Evolutionary conservation across 92 coral and sea anemone genomes (phyloP).

Genomic region (Paramuricea clavata): DNA sequence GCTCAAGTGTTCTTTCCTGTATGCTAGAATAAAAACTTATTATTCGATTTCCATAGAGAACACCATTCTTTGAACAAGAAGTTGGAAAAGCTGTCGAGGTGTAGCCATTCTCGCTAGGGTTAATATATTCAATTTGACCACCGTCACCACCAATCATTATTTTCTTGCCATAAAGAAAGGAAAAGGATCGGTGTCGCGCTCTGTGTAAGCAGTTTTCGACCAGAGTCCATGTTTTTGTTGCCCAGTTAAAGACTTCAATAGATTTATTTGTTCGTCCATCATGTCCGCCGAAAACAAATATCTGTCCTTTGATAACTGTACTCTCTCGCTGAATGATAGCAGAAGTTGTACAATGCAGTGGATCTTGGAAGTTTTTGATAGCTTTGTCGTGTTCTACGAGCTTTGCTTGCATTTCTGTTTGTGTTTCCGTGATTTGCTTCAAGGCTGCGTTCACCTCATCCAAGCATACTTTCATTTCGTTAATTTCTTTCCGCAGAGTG

Average conservation of each 20-base stretch:
- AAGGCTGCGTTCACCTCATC: neutral
- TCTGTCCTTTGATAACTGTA: neutral
- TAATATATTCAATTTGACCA: slow-evolving; percentile 12
- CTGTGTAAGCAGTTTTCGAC: neutral
- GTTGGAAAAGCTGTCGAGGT: neutral
- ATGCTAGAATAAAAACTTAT: neutral
- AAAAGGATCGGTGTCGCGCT: neutral
- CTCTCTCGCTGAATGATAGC: too few species aligned
- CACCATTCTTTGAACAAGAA: neutral
- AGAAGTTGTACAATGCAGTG: too few species aligned
- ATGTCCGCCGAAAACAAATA: neutral
- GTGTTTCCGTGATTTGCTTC: neutral
- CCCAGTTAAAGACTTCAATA: slow-evolving; percentile 12
- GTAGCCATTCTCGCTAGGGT: neutral
- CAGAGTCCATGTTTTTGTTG: slow-evolving; percentile 15
- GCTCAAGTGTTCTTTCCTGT: neutral
- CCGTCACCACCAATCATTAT: slow-evolving; percentile 18
- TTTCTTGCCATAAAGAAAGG: slow-evolving; percentile 5
- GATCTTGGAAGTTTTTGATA: too few species aligned
- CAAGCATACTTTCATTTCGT: slow-evolving; percentile 1
- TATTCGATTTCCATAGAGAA: neutral
- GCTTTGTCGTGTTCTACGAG: neutral
- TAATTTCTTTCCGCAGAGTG: slow-evolving; percentile 1
- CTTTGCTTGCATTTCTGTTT: neutral
- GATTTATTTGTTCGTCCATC: neutral